Percentiles rank a stretch among this genome's conserved stretches.
Evolutionary conservation across 1,140 invertebrate genomes (phyloP).

Genomic region (Saxidomus purpurata): DNA sequence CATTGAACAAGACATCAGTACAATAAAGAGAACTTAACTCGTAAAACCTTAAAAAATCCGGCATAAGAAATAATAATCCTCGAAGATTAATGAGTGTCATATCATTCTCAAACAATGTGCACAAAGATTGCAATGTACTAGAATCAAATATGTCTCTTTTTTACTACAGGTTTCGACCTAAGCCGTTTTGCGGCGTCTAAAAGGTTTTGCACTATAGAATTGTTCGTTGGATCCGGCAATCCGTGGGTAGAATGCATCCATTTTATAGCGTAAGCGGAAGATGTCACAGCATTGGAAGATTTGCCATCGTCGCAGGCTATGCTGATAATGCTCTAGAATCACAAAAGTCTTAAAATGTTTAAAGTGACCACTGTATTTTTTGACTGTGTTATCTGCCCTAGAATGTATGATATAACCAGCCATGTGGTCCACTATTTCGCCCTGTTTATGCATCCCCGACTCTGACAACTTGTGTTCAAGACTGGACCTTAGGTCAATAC

Average conservation of each 20-base stretch:
- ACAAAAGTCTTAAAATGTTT: no score
- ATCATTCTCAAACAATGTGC: neutral
- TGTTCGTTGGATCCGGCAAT: constrained; percentile 21
- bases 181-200: neutral
- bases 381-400: no score
- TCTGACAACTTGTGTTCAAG: neutral
- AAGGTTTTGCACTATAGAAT: neutral
- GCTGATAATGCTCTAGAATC: no score
- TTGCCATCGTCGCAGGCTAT: no score
- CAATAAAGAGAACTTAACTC: no score
- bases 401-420: no score
- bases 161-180: neutral
- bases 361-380: no score
- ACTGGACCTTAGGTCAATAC: neutral
- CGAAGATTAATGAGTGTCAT: no score
- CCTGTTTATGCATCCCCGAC: no score
- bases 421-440: no score
- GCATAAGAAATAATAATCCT: neutral
- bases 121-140: neutral
- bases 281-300: neutral
- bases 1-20: neutral
- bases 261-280: constrained; percentile 7
- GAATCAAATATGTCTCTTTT: neutral
- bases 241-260: constrained; percentile 27
- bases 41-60: no score